Evolutionary conservation across 2,888 invertebrate genomes (phyloP), one percentile per base, ranked within the genome.

Genomic region (Dendrolimus pini): DNA sequence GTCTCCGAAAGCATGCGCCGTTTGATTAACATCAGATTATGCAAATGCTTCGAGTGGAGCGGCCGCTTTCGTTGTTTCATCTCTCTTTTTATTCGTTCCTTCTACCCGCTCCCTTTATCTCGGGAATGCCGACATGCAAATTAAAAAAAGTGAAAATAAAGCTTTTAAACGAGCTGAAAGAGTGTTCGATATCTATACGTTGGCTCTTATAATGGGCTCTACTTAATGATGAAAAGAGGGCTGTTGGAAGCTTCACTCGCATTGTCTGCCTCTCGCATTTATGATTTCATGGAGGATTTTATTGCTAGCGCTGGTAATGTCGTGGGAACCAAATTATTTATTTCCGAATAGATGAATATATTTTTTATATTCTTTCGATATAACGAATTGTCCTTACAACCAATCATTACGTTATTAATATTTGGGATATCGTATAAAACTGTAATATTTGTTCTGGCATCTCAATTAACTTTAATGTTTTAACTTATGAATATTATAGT

Each of bases 21-120:
- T 87, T 86, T 89, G 90, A 89, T 89, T 89, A 89, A 82, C 87
- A 90, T 90, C 90, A 86, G 89, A 89, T 88, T 90, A 90, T 90
- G 89, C 88, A 89, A 90, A 90, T 89, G 82, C 82, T 75, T 71
- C 84, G 82, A 82, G 77, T 79, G 47, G 82, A 85, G 85, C 87
- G 84, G 83, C 82, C 85, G 87, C 86, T 85, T 86, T 85, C 78
- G 76, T 85, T 83, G 82, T 86, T 84, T 83, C 82, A 72, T 82
- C 80, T 83, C 75, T 72, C 79, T 82, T 83, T 88, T 87, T 85
- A 78, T 78, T 81, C 80, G 75, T 80, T 80, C 80, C 72, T 76
- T 78, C 73, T 75, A 74, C 75, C 76, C 77, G 78, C 72, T 77
- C 77, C 81, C 80, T 89, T 89, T 89, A 88, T 88, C 87, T 87